These are phyloP conservation scores for Tachypleus tridentatus DNA, from an alignment of 1,140 invertebrate species.

Conservation along the genomic window DNA sequence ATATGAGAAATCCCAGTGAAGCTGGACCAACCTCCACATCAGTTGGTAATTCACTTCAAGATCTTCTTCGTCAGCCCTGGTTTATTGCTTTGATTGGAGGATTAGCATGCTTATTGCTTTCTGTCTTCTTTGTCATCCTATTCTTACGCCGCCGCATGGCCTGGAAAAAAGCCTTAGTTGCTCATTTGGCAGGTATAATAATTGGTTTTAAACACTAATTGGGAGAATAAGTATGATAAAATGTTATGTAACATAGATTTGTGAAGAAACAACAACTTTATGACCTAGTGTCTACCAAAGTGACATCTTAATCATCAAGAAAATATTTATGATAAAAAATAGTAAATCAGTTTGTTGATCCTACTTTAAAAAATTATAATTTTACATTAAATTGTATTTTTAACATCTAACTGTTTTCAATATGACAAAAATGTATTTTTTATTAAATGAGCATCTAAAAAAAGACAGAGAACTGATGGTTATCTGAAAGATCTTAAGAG, in stretches of 20 bases:
- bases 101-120: conserved; percentile 50
- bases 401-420: too few relatives aligned
- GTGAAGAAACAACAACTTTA: neutral
- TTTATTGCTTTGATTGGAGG: conserved; percentile 56
- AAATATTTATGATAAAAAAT: neutral
- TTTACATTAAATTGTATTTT: too few relatives aligned
- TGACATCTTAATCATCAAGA: neutral
- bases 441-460: too few relatives aligned
- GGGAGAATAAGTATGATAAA: too few relatives aligned
- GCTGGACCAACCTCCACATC: neutral
- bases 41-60: neutral
- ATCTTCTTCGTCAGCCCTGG: conserved; percentile 48
- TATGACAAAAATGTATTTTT: too few relatives aligned
- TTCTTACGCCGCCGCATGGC: conserved; percentile 29
- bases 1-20: neutral
- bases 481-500: too few relatives aligned
- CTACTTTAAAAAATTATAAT: too few relatives aligned
- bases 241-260: neutral
- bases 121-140: conserved; percentile 44
- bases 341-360: neutral
- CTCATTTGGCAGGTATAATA: conserved; percentile 16
- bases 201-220: too few relatives aligned
- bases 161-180: conserved; percentile 29
- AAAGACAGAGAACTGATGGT: too few relatives aligned
- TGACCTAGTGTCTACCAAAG: neutral